Evolutionary conservation across 2,797 vertebrate species (phyloP).

Genomic region (Otolemur crassicaudatus): DNA sequence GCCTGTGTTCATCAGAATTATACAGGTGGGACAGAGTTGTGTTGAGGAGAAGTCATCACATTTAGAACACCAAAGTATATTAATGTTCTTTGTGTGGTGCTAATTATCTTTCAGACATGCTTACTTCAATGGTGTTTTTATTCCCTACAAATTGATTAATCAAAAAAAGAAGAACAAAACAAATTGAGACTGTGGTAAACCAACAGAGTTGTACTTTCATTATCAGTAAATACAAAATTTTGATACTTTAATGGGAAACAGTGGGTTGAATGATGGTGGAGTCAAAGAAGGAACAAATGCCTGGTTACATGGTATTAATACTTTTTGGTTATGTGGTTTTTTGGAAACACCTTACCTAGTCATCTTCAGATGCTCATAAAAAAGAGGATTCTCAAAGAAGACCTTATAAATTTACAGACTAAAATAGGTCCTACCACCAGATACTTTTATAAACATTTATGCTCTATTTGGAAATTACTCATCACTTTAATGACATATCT

Average conservation of each 20-base stretch:
- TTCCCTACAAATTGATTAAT: neutral
- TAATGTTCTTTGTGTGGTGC: slow-evolving; percentile 9
- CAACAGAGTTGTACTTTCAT: neutral
- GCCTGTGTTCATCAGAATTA: neutral
- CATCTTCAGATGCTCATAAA: neutral
- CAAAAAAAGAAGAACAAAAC: neutral
- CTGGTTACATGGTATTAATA: neutral
- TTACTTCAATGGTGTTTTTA: slow-evolving; percentile 10
- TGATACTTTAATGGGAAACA: neutral
- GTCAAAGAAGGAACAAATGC: neutral
- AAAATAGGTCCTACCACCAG: neutral
- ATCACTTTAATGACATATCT: neutral
- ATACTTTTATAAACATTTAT: neutral
- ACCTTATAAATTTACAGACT: neutral
- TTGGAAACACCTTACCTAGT: neutral
- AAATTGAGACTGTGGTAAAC: neutral
- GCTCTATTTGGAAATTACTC: neutral
- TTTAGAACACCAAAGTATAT: slow-evolving; percentile 14
- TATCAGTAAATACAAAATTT: neutral
- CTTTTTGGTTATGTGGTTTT: neutral
- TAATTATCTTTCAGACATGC: slow-evolving; percentile 6
- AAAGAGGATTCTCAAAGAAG: neutral
- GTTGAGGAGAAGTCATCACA: neutral
- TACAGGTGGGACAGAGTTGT: neutral
- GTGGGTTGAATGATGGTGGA: neutral